Evolutionary conservation across 2,888 invertebrate species (phyloP), one percentile per base, ranked within the genome.

Genomic region (Troides aeacus): DNA sequence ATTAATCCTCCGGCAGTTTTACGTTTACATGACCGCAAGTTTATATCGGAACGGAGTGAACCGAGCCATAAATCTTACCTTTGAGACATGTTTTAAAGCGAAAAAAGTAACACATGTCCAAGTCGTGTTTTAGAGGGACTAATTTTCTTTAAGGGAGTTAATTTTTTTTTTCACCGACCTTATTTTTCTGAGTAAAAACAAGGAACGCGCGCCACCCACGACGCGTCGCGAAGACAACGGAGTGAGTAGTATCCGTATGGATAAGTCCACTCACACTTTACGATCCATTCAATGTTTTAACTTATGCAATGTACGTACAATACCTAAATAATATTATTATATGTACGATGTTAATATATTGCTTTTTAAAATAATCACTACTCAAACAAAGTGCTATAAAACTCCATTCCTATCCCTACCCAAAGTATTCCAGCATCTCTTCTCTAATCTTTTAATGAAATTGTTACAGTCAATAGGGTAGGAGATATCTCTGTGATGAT

Each of bases 101-200:
- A 92, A 92, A 92, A 91, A 91, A 89, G 89, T 90, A 92, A 92
- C 92, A 92, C 89, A 87, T 92, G 91, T 91, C 89, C 84, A 83
- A 85, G 77, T 77, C 85, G 81, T 90, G 91, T 91, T 90, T 88
- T 90, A 91, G 89, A 89, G 88, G 85, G 89, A 88, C 92, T 92
- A 92, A 92, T 92, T 92, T 91, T 46, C 86, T 86, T 89, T 88
- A 84, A 76, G 82, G 85, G 84, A 84, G 88, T 80, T 77, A 72
- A 80, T 81, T 81, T 83, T 86, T 88, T 30, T 83, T 87, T 87
- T 84, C 46, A 5, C 46, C 24, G 64, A 65, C 66, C 57, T 65
- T 65, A 57, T 87, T 86, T 82, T 66, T 71, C 62, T 68, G 61
- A 64, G 81, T 81, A 76, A 83, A 84, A 85, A 86, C 83, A 83